Conservation (phyloP, 1,140 invertebrate species). For the Chlorops oryzae region DNA sequence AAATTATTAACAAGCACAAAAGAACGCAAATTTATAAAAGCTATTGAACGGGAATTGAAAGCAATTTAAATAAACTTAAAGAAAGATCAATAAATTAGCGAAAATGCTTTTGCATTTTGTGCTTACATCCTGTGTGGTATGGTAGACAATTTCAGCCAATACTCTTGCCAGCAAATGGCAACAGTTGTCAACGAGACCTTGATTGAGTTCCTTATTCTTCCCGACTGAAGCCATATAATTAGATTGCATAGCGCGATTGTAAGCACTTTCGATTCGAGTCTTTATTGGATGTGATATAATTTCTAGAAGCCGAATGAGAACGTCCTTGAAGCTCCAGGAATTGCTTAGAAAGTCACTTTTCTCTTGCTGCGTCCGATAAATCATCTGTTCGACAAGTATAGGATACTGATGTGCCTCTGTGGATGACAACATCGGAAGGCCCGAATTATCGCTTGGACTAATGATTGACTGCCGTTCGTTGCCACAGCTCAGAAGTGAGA, state of each 20-base stretch:
- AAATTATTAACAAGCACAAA: background rate
- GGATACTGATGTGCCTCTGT: slow-evolving; percentile 70
- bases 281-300: slow-evolving; percentile 75
- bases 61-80: too few species aligned
- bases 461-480: slow-evolving; percentile 53
- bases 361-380: slow-evolving; percentile 61
- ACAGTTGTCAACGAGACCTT: slow-evolving; percentile 67
- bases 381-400: slow-evolving; percentile 76
- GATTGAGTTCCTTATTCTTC: slow-evolving; percentile 35
- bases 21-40: background rate
- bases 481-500: slow-evolving; percentile 58
- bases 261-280: slow-evolving; percentile 49
- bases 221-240: slow-evolving; percentile 14
- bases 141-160: slow-evolving; percentile 81
- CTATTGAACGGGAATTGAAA: background rate
- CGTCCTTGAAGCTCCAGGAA: slow-evolving; percentile 75
- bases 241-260: slow-evolving; percentile 32
- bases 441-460: slow-evolving; percentile 65
- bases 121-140: slow-evolving; percentile 49
- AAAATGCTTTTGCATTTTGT: background rate
- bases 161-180: slow-evolving; percentile 80
- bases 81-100: too few species aligned
- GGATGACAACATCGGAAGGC: slow-evolving; percentile 63
- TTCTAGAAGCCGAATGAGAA: slow-evolving; percentile 74
- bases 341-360: slow-evolving; percentile 50